Percentiles rank a stretch among this genome's conserved stretches.
These are phyloP conservation scores for Huso huso DNA, from an alignment of 2,797 vertebrate genomes.

Conservation along the genomic window DNA sequence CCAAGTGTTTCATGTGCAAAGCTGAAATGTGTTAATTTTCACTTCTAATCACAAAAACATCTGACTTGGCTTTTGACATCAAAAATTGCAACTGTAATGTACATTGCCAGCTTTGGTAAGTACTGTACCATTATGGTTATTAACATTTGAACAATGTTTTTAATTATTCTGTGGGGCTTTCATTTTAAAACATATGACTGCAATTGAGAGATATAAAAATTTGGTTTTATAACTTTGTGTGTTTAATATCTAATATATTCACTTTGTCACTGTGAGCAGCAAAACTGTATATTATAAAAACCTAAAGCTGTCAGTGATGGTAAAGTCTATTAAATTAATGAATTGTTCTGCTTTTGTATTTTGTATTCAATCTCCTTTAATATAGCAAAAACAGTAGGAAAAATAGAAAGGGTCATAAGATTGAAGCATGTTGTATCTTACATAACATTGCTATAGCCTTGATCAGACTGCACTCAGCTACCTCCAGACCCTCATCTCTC, in stretches of 20 bases:
- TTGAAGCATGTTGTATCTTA: too few relatives aligned
- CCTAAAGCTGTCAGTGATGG: too few relatives aligned
- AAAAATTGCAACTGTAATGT: background rate
- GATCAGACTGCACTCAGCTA: too few relatives aligned
- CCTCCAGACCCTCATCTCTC: too few relatives aligned
- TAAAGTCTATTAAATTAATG: too few relatives aligned
- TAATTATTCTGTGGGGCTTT: constrained; percentile 49
- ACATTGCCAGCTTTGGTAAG: constrained; percentile 27
- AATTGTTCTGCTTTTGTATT: too few relatives aligned
- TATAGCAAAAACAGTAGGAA: too few relatives aligned
- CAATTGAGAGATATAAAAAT: constrained; percentile 29
- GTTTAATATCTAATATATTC: constrained; percentile 51
- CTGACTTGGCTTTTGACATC: constrained; percentile 18
- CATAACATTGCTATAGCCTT: too few relatives aligned
- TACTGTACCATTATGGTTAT: constrained; percentile 46
- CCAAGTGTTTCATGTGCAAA: constrained; percentile 38
- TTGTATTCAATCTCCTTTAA: too few relatives aligned
- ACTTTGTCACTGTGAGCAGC: too few relatives aligned
- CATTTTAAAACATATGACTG: constrained; percentile 42
- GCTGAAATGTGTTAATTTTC: constrained; percentile 47
- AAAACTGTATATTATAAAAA: too few relatives aligned
- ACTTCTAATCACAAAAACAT: constrained; percentile 14
- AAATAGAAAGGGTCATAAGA: too few relatives aligned
- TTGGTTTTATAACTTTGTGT: constrained; percentile 55
- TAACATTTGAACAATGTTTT: constrained; percentile 53